phyloP scores from a whole-genome alignment of 2,888 invertebrate genomes.

The Nyleta sp. region DNA sequence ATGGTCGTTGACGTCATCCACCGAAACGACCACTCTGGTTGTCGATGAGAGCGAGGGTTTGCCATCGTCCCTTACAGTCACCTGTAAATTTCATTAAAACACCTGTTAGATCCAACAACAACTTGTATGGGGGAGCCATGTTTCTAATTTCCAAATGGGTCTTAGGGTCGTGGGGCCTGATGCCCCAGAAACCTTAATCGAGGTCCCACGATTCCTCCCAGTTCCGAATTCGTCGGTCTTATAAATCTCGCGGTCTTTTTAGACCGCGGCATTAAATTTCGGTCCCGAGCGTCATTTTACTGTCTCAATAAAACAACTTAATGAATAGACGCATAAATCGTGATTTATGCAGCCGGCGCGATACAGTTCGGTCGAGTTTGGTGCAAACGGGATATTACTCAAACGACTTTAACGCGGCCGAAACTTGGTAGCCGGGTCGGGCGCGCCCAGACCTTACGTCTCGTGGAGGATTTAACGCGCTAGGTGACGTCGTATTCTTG shows the following conservation, averaged over 20 bases:
- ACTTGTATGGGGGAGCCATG: too few relatives aligned
- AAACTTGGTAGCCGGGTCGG: constrained; percentile 47
- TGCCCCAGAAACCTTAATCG: too few relatives aligned
- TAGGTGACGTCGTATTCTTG: constrained; percentile 56
- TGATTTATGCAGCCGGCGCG: constrained; percentile 42
- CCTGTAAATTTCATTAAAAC: constrained; percentile 81
- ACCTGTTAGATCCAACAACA: too few relatives aligned
- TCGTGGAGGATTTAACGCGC: constrained; percentile 54
- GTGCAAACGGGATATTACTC: constrained; percentile 51
- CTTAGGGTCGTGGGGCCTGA: too few relatives aligned
- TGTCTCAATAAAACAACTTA: constrained; percentile 38
- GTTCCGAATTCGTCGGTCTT: too few relatives aligned
- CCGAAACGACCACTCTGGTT: constrained; percentile 90
- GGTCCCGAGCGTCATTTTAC: not conserved
- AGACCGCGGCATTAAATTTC: constrained; percentile 26
- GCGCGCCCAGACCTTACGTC: constrained; percentile 43
- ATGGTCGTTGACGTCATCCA: constrained; percentile 94
- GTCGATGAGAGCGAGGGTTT: constrained; percentile 88
- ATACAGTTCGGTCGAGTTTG: constrained; percentile 48
- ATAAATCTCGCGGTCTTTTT: too few relatives aligned
- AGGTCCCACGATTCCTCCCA: too few relatives aligned
- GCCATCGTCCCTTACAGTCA: constrained; percentile 90
- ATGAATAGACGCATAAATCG: constrained; percentile 43
- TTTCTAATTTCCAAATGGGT: too few relatives aligned
- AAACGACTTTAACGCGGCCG: constrained; percentile 42